These are phyloP conservation scores for Bufo bufo DNA, from an alignment of 2,113 vertebrate genomes.

Conservation along the genomic window DNA sequence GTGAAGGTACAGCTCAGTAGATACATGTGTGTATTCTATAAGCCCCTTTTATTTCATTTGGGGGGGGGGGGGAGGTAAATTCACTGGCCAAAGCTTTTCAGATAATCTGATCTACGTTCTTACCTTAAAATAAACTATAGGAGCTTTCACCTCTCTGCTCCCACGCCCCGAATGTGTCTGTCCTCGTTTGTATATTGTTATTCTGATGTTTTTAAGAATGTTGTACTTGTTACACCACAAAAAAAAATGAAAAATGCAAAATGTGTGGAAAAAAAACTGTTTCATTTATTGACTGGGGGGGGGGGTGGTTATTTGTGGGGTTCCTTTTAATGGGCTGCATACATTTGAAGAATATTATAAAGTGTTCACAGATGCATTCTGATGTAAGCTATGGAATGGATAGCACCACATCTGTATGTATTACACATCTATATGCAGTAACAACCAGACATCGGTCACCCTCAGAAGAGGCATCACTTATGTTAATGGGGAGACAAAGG, in stretches of 20 bases:
- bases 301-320: not conserved
- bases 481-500: too few relatives aligned
- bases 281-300: conserved; percentile 6
- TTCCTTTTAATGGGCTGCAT: not conserved
- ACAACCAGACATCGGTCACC: too few relatives aligned
- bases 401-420: too few relatives aligned
- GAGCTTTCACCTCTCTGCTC: conserved; percentile 56
- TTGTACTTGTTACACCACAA: conserved; percentile 70
- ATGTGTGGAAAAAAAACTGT: not conserved
- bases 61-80: too few relatives aligned
- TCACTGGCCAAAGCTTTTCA: conserved; percentile 24
- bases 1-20: not conserved
- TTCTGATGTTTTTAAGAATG: conserved; percentile 67
- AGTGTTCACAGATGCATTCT: too few relatives aligned
- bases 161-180: conserved; percentile 53
- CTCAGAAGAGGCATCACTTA: too few relatives aligned
- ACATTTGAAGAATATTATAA: not conserved
- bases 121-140: conserved; percentile 37
- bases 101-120: conserved; percentile 4
- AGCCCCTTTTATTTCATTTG: not conserved
- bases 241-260: conserved; percentile 45
- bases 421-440: too few relatives aligned
- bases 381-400: too few relatives aligned
- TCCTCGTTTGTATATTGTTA: conserved; percentile 65
- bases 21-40: not conserved